These are phyloP conservation scores for Synanthedon formicaeformis DNA, from an alignment of 2,888 invertebrate species.

Conservation along the genomic window DNA sequence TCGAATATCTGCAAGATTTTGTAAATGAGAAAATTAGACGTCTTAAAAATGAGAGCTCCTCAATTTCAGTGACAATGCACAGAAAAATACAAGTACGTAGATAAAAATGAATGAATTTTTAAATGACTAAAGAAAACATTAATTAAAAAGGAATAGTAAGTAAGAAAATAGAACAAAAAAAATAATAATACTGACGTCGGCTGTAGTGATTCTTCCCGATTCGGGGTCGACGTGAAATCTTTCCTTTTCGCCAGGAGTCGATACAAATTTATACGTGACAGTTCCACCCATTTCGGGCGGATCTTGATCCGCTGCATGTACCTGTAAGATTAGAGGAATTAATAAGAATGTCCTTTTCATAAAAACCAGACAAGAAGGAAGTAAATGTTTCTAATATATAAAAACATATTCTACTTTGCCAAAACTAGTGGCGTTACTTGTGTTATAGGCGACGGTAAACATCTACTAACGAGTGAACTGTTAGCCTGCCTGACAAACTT, in stretches of 20 bases:
- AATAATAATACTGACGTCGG: conserved; percentile 61
- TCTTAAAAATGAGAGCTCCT: not conserved
- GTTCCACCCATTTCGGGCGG: conserved; percentile 81
- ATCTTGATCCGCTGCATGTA: conserved; percentile 80
- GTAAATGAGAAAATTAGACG: not conserved
- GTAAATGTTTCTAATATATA: too few species aligned
- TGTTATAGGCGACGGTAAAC: too few species aligned
- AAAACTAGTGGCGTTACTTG: too few species aligned
- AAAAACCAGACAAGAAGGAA: too few species aligned
- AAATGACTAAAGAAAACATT: too few species aligned
- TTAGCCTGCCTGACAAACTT: too few species aligned
- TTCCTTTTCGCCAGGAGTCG: conserved; percentile 77
- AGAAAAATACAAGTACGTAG: conserved; percentile 1
- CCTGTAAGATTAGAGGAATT: conserved; percentile 43
- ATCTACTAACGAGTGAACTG: too few species aligned
- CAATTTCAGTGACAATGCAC: too few species aligned
- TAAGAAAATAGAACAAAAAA: conserved; percentile 1
- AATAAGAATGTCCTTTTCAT: too few species aligned
- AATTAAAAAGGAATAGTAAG: conserved; percentile 1
- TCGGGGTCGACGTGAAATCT: conserved; percentile 83
- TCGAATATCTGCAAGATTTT: conserved; percentile 75
- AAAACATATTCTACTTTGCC: too few species aligned
- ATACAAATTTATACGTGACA: conserved; percentile 86
- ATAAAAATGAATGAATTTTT: not conserved
- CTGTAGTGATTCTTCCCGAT: conserved; percentile 83